A percentile compares a stretch with the other conserved stretches of the same genome.
Evolutionary conservation across 2,888 invertebrate species (phyloP).

Genomic region (Chironomus riparius): DNA sequence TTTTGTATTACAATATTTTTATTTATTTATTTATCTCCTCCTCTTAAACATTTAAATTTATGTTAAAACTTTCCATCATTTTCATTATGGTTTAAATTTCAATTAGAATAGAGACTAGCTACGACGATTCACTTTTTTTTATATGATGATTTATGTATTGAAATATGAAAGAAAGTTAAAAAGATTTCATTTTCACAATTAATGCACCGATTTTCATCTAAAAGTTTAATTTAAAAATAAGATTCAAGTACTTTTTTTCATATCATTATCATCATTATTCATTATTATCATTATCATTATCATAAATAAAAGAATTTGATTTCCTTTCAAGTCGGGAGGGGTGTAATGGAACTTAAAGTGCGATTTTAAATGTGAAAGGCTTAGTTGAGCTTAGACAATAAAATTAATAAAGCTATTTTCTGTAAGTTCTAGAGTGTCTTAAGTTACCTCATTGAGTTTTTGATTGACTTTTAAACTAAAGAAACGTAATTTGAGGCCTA

Average conservation of each 20-base stretch:
- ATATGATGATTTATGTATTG: background rate
- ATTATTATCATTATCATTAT: too few relatives aligned
- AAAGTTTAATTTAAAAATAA: background rate
- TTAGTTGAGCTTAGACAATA: background rate
- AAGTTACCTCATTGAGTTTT: too few relatives aligned
- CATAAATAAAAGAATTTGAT: too few relatives aligned
- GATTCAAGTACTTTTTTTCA: background rate
- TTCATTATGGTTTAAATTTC: background rate
- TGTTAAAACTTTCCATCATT: background rate
- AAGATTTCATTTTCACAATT: background rate
- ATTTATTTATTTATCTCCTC: background rate
- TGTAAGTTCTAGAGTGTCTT: too few relatives aligned
- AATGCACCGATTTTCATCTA: slow-evolving; percentile 5
- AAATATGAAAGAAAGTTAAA: background rate
- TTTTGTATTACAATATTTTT: background rate
- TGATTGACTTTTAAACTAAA: too few relatives aligned
- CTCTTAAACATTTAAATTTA: slow-evolving; percentile 5
- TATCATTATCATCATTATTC: background rate
- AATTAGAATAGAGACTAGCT: slow-evolving; percentile 6
- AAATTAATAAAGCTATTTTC: background rate
- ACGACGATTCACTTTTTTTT: background rate
- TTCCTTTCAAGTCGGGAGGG: too few relatives aligned
- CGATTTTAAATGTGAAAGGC: background rate
- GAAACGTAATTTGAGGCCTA: too few relatives aligned
- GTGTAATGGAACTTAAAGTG: too few relatives aligned